phyloP scores from a whole-genome alignment of 2,797 vertebrate species.

The Paedocypris micromegethes region DNA sequence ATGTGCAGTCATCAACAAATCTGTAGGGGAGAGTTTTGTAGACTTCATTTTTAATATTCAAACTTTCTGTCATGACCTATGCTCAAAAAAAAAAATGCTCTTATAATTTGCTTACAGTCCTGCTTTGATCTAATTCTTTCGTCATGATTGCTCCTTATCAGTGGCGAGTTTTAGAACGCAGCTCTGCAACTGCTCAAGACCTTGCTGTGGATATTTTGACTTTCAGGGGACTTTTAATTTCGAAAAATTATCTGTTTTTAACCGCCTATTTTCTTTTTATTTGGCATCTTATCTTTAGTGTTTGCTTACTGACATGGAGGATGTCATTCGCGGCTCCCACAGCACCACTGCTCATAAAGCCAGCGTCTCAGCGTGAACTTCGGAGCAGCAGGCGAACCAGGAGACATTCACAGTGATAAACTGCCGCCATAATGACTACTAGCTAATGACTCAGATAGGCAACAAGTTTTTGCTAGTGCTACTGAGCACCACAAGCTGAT shows the following conservation, averaged over 20 bases:
- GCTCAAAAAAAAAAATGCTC: no score
- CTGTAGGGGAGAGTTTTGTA: no score
- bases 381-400: slow-evolving; percentile 35
- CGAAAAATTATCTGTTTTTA: slow-evolving; percentile 12
- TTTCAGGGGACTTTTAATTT: slow-evolving; percentile 11
- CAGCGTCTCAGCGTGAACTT: neutral
- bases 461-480: slow-evolving; percentile 33
- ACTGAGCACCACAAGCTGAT: slow-evolving; percentile 36
- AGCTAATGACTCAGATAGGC: slow-evolving; percentile 40
- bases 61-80: no score
- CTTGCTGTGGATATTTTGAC: neutral
- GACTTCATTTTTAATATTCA: no score
- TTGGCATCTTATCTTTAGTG: slow-evolving; percentile 22
- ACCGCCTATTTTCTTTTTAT: slow-evolving; percentile 8
- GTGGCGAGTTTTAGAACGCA: no score
- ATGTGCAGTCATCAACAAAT: no score
- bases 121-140: no score
- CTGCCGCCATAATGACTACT: slow-evolving; percentile 37
- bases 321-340: no score
- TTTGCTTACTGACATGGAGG: slow-evolving; percentile 22
- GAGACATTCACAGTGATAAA: slow-evolving; percentile 45
- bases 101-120: no score
- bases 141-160: no score
- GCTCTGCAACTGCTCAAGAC: no score
- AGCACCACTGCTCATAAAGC: no score